These are phyloP conservation scores for Drosophila neutralis DNA, from an alignment of 2,888 invertebrate species.

Conservation along the genomic window DNA sequence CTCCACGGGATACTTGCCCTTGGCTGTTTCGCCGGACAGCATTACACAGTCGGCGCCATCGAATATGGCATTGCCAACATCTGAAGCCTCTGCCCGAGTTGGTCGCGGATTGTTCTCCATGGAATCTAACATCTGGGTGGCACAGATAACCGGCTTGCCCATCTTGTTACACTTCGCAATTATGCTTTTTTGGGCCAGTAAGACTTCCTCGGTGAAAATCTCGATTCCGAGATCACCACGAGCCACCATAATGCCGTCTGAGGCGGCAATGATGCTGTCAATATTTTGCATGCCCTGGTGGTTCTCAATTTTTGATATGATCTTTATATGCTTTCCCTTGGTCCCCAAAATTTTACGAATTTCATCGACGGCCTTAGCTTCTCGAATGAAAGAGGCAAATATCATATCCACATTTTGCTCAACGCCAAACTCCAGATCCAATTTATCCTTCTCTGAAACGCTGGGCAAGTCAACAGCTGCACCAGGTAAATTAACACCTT, in stretches of 20 bases:
- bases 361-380: slow-evolving; percentile 92
- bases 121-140: slow-evolving; percentile 99
- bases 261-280: slow-evolving; percentile 95
- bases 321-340: slow-evolving; percentile 94
- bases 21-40: slow-evolving; percentile 99
- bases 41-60: slow-evolving; percentile 99
- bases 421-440: slow-evolving; percentile 94
- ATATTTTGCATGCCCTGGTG: slow-evolving; percentile 97
- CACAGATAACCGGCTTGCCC: slow-evolving; percentile 98
- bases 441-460: slow-evolving; percentile 97
- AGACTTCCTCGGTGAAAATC: slow-evolving; percentile 97
- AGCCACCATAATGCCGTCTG: slow-evolving; percentile 99
- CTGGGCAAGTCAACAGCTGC: slow-evolving; percentile 97
- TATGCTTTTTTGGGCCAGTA: slow-evolving; percentile 98
- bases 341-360: slow-evolving; percentile 94
- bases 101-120: slow-evolving; percentile 98
- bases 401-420: slow-evolving; percentile 95
- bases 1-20: slow-evolving; percentile 97
- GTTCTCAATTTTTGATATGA: slow-evolving; percentile 99
- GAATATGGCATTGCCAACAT: slow-evolving; percentile 98
- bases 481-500: slow-evolving; percentile 98
- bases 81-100: slow-evolving; percentile 97
- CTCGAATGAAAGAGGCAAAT: slow-evolving; percentile 98
- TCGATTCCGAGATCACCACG: slow-evolving; percentile 99
- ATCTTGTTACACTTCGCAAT: slow-evolving; percentile 97